A percentile compares a stretch with the other conserved stretches of the same genome.
These are phyloP conservation scores for Drosophila nr. perissopoda DNA, from an alignment of 2,888 invertebrate species.

Conservation along the genomic window DNA sequence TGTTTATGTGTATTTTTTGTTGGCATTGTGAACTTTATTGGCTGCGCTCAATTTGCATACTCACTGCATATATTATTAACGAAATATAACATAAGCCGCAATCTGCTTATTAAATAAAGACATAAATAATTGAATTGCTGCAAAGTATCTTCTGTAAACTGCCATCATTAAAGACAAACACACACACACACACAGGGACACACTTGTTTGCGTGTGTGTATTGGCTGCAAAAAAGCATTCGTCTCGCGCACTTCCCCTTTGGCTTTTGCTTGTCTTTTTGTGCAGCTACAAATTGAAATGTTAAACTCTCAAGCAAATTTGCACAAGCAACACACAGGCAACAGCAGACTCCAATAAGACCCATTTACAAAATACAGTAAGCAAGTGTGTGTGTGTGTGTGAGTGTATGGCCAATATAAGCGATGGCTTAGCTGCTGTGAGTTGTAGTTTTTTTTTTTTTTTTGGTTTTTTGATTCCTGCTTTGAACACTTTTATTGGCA, in stretches of 20 bases:
- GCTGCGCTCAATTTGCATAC: not conserved
- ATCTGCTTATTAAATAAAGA: not conserved
- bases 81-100: not conserved
- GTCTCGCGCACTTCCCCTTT: not conserved
- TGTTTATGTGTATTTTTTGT: not conserved
- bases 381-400: not conserved
- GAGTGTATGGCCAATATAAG: conserved; percentile 34
- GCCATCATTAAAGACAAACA: not conserved
- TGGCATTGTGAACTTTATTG: not conserved
- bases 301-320: conserved; percentile 56
- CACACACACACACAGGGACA: not conserved
- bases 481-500: conserved; percentile 15
- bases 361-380: conserved; percentile 17
- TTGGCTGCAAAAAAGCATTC: conserved; percentile 53
- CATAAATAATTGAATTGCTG: not conserved
- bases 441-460: not conserved
- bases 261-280: conserved; percentile 18
- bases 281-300: conserved; percentile 68
- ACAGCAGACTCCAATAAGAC: conserved; percentile 4
- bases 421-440: conserved; percentile 30
- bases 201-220: conserved; percentile 22
- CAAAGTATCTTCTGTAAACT: conserved; percentile 4
- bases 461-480: not conserved
- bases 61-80: not conserved
- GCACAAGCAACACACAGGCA: conserved; percentile 31